Evolutionary conservation across 35 echinoderm and acorn worm species (phyloP), one percentile per base, ranked within the genome.

Genomic region (Apostichopus japonicus): DNA sequence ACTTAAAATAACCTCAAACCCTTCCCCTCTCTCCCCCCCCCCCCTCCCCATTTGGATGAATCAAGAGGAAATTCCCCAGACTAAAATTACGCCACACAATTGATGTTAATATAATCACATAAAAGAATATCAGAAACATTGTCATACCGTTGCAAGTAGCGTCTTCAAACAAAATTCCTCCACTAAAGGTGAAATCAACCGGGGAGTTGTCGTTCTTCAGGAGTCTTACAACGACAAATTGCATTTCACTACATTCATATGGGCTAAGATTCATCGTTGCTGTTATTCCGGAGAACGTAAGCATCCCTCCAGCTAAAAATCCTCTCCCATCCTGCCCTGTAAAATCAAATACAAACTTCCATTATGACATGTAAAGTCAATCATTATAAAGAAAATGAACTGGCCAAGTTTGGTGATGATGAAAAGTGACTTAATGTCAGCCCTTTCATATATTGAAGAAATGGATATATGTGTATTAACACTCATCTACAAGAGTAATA

Each of bases 281-380:
- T 4, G 86, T 89, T 13, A 89, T 56, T 25, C 67, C 27, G 8
- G 86, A 65, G 51, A 89, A 89, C 4, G 56, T 51, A 14, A 89
- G 33, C 21, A 16, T 22, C 7, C 22, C 21, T 14, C 86, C 86
- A 53, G 61, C 86, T 51, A 4, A 14, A 21, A 89, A 89, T 19
- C 22, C 23, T 67, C 62, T 59, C 24, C 86, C 61, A 53, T 59
- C 62, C 22, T 89, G 86, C 16, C 86, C 86, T 89, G 23, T 67
- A 72, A 8, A 27, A 16, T 11, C 5, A 75, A 75, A 75, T 19
- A 2, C 1, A 75, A 21, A 75, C 17, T 75, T 75, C 15, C 71
- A 75, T 7, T 75, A 19, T 75, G 15, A 7, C 6, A 75, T 15
- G 7, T n/a, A 19, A 7, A 21, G 71, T 19, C 4, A 19, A 75